Evolutionary conservation across 1,140 invertebrate species (phyloP).

Genomic region (Dufourea novaeangliae): DNA sequence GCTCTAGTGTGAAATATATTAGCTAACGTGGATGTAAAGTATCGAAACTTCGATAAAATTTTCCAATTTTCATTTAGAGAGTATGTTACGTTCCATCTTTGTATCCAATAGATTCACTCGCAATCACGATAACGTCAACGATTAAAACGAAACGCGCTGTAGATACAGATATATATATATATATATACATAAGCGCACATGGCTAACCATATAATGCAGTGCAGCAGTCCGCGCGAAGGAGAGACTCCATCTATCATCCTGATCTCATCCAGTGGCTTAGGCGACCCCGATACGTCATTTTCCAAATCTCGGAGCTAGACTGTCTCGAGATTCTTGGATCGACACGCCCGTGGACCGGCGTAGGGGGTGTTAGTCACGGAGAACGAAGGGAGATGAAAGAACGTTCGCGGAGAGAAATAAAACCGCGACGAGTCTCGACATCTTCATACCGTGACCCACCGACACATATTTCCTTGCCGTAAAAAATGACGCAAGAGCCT

Average conservation of each 20-base stretch:
- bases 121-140: background rate
- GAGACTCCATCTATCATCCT: constrained; percentile 67
- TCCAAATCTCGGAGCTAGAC: constrained; percentile 58
- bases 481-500: constrained; percentile 6
- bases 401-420: background rate
- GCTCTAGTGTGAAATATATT: too few species aligned
- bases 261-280: constrained; percentile 64
- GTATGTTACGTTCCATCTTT: too few species aligned
- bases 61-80: too few species aligned
- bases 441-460: constrained; percentile 28
- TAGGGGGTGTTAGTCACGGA: background rate
- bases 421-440: constrained; percentile 10
- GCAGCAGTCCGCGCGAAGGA: constrained; percentile 49
- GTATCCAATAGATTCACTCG: too few species aligned
- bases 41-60: too few species aligned
- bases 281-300: constrained; percentile 66
- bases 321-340: constrained; percentile 57
- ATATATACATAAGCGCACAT: background rate
- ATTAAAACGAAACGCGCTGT: background rate
- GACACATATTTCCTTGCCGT: constrained; percentile 21
- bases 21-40: too few species aligned
- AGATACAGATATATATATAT: too few species aligned
- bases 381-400: background rate
- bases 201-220: constrained; percentile 60
- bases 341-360: constrained; percentile 31